Base-by-base conservation (phyloP, 1,140 invertebrate species). In the Zaprionus capensis region DNA sequence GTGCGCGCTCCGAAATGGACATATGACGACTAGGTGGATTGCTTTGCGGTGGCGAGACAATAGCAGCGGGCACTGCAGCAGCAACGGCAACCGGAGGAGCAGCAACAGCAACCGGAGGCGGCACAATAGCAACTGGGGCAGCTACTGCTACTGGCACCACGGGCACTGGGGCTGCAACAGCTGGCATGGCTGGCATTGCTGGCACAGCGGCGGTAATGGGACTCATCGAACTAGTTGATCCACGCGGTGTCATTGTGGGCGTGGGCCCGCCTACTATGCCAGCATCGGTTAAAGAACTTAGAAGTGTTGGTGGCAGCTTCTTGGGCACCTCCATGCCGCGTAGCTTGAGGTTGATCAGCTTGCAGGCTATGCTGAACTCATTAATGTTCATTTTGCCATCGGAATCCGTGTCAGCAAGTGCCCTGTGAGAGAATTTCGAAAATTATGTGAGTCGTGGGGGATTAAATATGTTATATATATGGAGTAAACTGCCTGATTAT, bases 341-440 rank as follows among this genome's bases (percentile, higher is more conserved):
- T 20, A 99, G 94, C 94, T 99, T 99, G 64, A 99, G 94, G 93
- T 97, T 98, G 57, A 99, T 99, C 36, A 99, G 94, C 95, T 99
- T 99, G 94, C 98, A 99, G 56, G 99, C 99, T 83, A 99, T 99
- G 59, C 97, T 98, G 93, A 99, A 99, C 93, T 99, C 99, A 91
- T 97, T 97, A 56, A 98, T 95, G 93, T 99, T 97, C 96, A 99
- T 97, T 94, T 97, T 98, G 1, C 99, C 99, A 96, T 99, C 99
- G 49, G 96, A 95, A 94, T 99, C 98, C 59, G 98, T 97, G 93
- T 99, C 99, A 17, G 98, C 98, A 51, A 99, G 93, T 53, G 94
- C 94, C 97, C 97, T 98, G 85, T 57, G 94, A 70, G 64, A 74
- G 12, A 9, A 7, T 17, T 68, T 51, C 44, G 26, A 36, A 24